These are phyloP conservation scores for Diploptera punctata DNA, from an alignment of 2,888 invertebrate genomes.

Conservation along the genomic window DNA sequence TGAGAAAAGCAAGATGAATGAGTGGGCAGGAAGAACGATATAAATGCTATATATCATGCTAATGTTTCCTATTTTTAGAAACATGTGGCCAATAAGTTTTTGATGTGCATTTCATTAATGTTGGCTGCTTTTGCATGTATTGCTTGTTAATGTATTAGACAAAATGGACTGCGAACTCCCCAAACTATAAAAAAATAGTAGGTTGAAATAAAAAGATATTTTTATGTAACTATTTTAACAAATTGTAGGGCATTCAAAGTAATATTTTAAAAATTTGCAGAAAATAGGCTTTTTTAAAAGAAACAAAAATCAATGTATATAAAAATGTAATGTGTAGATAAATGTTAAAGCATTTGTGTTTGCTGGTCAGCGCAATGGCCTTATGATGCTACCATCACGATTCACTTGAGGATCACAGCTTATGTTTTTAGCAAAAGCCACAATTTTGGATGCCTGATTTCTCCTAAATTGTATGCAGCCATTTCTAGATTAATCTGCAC, in stretches of 20 bases:
- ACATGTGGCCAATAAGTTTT: constrained; percentile 17
- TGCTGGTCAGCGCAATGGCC: background rate
- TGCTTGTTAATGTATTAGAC: constrained; percentile 23
- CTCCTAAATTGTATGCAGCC: no score
- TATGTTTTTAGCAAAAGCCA: no score
- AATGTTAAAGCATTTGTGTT: constrained; percentile 7
- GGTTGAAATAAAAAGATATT: constrained; percentile 1
- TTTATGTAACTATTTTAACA: constrained; percentile 16
- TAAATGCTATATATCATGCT: constrained; percentile 40
- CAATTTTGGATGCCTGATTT: background rate
- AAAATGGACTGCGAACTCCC: constrained; percentile 20
- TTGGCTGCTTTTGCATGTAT: constrained; percentile 25
- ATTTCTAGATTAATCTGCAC: no score
- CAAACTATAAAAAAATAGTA: background rate
- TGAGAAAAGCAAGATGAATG: constrained; percentile 33
- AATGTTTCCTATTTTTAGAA: constrained; percentile 36
- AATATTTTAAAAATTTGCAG: no score
- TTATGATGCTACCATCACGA: background rate
- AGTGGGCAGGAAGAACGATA: constrained; percentile 22
- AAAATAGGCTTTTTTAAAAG: constrained; percentile 1
- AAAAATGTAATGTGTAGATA: constrained; percentile 19
- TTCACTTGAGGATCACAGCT: background rate
- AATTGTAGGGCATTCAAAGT: background rate
- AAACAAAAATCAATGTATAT: constrained; percentile 7
- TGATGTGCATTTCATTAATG: constrained; percentile 9